Conservation (phyloP, 2,888 invertebrate species). For the Scaptomyza caliginosa region DNA sequence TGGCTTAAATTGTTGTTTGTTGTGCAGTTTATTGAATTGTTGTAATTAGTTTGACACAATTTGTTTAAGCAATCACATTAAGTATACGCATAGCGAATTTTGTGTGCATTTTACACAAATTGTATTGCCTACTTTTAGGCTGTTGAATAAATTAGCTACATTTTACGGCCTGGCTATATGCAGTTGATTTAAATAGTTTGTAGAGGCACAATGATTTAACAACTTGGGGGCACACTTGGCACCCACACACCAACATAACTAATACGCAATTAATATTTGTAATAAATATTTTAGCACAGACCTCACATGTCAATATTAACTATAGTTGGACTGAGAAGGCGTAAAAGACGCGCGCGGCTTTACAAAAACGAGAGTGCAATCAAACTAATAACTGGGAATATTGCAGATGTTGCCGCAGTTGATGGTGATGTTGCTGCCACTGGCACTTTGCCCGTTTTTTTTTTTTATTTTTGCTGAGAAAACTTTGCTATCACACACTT, state of each 20-base stretch:
- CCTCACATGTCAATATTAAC: constrained; percentile 45
- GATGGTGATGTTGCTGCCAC: constrained; percentile 23
- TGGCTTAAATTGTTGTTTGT: background rate
- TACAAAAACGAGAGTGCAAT: constrained; percentile 16
- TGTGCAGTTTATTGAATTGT: constrained; percentile 40
- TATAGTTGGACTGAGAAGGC: constrained; percentile 39
- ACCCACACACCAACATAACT: constrained; percentile 19
- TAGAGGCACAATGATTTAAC: background rate
- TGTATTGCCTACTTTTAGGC: constrained; percentile 40
- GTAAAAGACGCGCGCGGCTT: constrained; percentile 14
- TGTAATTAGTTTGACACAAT: constrained; percentile 52
- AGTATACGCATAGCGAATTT: constrained; percentile 18
- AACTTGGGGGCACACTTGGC: constrained; percentile 3
- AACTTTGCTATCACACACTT: constrained; percentile 44
- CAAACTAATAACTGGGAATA: constrained; percentile 26
- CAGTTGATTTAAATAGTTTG: background rate
- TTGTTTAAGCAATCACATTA: constrained; percentile 20
- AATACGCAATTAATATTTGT: constrained; percentile 26
- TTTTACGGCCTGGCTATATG: background rate
- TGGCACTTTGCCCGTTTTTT: constrained; percentile 64
- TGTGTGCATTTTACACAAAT: background rate
- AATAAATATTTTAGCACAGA: constrained; percentile 20
- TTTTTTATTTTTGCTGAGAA: constrained; percentile 55
- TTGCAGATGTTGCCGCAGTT: constrained; percentile 8
- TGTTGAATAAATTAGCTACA: constrained; percentile 1